Conservation (phyloP, 2,113 vertebrate species). For the Actenoides lindsayi region DNA sequence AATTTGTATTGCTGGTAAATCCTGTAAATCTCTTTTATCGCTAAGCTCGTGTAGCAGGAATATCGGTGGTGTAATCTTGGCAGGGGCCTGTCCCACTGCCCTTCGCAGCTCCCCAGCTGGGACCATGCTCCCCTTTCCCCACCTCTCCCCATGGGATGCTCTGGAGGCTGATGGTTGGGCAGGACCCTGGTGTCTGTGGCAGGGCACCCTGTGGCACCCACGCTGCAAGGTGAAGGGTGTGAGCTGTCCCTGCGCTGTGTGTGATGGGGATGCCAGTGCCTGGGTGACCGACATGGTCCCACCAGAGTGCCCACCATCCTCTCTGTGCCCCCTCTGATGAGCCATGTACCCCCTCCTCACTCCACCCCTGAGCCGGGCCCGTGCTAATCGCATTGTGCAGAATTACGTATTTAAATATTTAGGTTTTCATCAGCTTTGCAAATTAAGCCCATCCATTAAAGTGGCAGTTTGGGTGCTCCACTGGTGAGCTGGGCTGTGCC, state of each 20-base stretch:
- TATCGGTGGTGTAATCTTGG: neutral
- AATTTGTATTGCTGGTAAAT: constrained; percentile 56
- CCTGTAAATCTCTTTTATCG: constrained; percentile 61
- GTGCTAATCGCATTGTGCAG: constrained; percentile 13
- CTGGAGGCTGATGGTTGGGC: neutral
- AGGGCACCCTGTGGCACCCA: neutral
- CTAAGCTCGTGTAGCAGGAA: constrained; percentile 40
- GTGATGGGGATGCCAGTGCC: neutral
- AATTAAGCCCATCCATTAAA: constrained; percentile 68
- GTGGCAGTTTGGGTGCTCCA: neutral
- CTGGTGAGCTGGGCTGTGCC: neutral
- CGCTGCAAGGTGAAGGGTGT: fast-evolving
- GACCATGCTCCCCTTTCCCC: fast-evolving
- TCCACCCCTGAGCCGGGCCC: neutral
- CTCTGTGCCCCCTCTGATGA: fast-evolving
- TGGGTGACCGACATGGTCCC: neutral
- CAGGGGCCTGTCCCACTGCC: neutral
- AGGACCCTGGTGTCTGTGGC: fast-evolving
- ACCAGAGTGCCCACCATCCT: neutral
- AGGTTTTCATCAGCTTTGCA: constrained; percentile 71
- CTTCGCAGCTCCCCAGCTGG: neutral
- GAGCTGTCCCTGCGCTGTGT: fast-evolving
- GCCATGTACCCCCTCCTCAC: fast-evolving
- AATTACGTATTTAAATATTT: constrained; percentile 71
- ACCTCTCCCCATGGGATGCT: fast-evolving